Evolutionary conservation across 2,888 invertebrate species (phyloP).

Genomic region (Eledone cirrhosa): DNA sequence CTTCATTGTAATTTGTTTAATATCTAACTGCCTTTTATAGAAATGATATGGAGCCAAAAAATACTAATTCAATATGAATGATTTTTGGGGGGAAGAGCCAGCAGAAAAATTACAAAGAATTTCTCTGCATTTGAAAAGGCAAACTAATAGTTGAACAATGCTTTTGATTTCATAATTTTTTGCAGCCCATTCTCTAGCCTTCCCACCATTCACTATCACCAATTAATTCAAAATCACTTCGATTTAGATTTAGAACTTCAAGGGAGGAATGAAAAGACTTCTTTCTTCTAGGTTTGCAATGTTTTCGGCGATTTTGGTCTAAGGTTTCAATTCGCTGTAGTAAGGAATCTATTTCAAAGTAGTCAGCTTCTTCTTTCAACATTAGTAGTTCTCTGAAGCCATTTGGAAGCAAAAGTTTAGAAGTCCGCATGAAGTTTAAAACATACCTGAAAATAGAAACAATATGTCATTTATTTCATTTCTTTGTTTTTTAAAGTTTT

Average conservation of each 20-base stretch:
- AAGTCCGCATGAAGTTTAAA: conserved; percentile 55
- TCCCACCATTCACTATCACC: conserved; percentile 25
- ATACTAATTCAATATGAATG: no score
- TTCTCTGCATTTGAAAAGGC: no score
- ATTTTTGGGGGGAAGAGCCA: no score
- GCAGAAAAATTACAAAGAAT: no score
- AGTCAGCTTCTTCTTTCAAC: conserved; percentile 49
- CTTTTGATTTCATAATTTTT: background rate
- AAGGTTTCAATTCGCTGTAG: conserved; percentile 44
- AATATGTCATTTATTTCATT: background rate
- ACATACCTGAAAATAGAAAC: conserved; percentile 41
- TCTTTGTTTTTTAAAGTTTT: no score
- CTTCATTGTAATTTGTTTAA: no score
- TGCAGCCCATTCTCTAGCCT: background rate
- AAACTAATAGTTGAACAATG: no score
- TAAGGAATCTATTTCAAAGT: conserved; percentile 47
- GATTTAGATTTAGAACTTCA: conserved; percentile 12
- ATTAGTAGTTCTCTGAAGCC: conserved; percentile 54
- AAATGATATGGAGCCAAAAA: no score
- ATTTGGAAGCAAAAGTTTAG: conserved; percentile 46
- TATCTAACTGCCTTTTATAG: no score
- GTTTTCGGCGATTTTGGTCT: conserved; percentile 40
- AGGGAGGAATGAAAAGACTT: conserved; percentile 24
- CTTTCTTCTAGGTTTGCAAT: background rate
- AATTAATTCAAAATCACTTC: conserved; percentile 22